Evolutionary conservation across 2,113 vertebrate genomes (phyloP).

Genomic region (Proteles cristata): DNA sequence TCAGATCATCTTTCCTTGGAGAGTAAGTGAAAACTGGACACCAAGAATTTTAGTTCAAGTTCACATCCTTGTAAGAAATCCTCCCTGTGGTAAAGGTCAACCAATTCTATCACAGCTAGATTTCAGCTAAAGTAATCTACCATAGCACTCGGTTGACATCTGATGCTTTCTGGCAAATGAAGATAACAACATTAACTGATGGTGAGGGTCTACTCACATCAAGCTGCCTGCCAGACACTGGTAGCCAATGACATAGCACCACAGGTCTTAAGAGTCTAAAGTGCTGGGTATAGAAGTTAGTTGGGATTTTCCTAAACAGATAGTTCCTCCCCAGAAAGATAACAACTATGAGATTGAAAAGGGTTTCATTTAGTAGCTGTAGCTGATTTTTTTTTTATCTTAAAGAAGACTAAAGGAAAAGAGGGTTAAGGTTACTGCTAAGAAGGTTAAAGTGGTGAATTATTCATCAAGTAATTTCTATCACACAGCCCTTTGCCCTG

Average conservation of each 20-base stretch:
- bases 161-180: not conserved
- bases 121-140: not conserved
- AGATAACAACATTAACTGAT: not conserved
- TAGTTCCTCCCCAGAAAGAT: not conserved
- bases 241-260: not conserved
- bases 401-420: not conserved
- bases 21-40: not conserved
- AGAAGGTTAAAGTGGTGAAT: not conserved
- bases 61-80: not conserved
- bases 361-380: not conserved
- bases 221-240: not conserved
- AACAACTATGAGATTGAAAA: not conserved
- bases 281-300: not conserved
- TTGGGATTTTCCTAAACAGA: not conserved
- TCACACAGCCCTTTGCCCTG: not conserved
- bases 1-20: not conserved
- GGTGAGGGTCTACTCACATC: not conserved
- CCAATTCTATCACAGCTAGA: not conserved
- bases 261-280: not conserved
- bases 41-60: not conserved
- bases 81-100: not conserved
- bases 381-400: not conserved
- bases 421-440: not conserved
- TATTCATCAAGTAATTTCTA: not conserved
- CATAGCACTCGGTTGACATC: not conserved